phyloP scores from a whole-genome alignment of 92 coral and sea anemone genomes.

The Montipora capitata region DNA sequence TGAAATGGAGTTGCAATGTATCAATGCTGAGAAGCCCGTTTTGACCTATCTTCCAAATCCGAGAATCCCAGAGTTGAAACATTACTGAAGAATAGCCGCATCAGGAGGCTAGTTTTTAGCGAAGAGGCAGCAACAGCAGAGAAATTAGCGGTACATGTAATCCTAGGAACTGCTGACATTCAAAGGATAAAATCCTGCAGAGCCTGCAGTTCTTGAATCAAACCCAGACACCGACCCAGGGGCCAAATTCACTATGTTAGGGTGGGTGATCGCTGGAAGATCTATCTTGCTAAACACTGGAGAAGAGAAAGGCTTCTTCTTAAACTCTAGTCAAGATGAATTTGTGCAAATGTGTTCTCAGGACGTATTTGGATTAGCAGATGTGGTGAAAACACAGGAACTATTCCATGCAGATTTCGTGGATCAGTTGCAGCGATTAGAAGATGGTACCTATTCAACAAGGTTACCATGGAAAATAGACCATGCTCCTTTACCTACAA shows the following conservation, averaged over 20 bases:
- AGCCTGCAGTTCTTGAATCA: too few relatives aligned
- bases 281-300: not conserved
- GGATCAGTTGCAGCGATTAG: constrained; percentile 55
- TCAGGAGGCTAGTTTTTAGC: constrained; percentile 56
- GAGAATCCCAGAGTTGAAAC: constrained; percentile 60
- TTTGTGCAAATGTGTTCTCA: constrained; percentile 76
- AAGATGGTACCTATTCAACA: constrained; percentile 2
- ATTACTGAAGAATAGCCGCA: constrained; percentile 19
- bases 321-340: constrained; percentile 35
- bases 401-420: constrained; percentile 63
- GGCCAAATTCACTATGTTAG: too few relatives aligned
- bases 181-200: too few relatives aligned
- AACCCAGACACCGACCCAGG: too few relatives aligned
- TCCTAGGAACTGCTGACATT: too few relatives aligned
- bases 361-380: constrained; percentile 80
- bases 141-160: too few relatives aligned
- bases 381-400: constrained; percentile 17
- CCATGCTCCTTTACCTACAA: constrained; percentile 50
- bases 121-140: constrained; percentile 57
- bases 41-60: constrained; percentile 67
- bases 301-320: too few relatives aligned
- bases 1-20: constrained; percentile 43
- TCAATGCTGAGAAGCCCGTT: constrained; percentile 68
- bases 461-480: constrained; percentile 56
- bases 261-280: too few relatives aligned